phyloP scores from a whole-genome alignment of 2,888 invertebrate genomes.

The Agonopterix subpropinquella region DNA sequence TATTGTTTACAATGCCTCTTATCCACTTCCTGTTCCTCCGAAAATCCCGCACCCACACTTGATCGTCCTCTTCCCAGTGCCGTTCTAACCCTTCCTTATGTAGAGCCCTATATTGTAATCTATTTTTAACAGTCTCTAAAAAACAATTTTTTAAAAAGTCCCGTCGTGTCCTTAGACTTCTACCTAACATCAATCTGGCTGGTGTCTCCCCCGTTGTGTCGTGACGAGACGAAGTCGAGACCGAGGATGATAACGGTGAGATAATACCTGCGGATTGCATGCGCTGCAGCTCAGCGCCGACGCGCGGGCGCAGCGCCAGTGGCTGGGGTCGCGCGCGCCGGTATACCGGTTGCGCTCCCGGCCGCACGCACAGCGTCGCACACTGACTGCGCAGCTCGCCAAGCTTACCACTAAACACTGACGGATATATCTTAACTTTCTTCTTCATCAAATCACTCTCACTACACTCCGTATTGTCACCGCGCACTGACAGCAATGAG shows the following conservation, averaged over 20 bases:
- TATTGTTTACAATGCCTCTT: not conserved
- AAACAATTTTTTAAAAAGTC: not conserved
- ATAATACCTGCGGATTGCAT: slow-evolving; percentile 4
- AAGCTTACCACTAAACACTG: slow-evolving; percentile 1
- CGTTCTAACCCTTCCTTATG: not conserved
- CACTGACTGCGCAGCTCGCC: not conserved
- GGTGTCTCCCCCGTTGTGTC: slow-evolving; percentile 9
- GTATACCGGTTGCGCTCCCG: slow-evolving; percentile 2
- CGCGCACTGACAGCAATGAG: not conserved
- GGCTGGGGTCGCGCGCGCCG: slow-evolving; percentile 4
- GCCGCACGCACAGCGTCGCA: slow-evolving; percentile 1
- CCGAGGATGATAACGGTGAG: slow-evolving; percentile 1
- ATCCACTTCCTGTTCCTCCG: not conserved
- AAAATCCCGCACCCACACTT: not conserved
- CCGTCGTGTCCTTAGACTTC: slow-evolving; percentile 3
- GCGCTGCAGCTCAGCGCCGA: slow-evolving; percentile 2
- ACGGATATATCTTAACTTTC: not conserved
- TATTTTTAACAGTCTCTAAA: not conserved
- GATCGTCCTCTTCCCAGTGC: not conserved
- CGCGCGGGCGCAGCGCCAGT: slow-evolving; percentile 1
- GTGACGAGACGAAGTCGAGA: slow-evolving; percentile 6
- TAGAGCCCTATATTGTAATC: not conserved
- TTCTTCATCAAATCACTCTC: not conserved
- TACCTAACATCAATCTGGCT: slow-evolving; percentile 5
- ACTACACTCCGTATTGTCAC: not conserved